Base-by-base conservation (phyloP, 2,797 vertebrate genomes). In the Chromis chromis region DNA sequence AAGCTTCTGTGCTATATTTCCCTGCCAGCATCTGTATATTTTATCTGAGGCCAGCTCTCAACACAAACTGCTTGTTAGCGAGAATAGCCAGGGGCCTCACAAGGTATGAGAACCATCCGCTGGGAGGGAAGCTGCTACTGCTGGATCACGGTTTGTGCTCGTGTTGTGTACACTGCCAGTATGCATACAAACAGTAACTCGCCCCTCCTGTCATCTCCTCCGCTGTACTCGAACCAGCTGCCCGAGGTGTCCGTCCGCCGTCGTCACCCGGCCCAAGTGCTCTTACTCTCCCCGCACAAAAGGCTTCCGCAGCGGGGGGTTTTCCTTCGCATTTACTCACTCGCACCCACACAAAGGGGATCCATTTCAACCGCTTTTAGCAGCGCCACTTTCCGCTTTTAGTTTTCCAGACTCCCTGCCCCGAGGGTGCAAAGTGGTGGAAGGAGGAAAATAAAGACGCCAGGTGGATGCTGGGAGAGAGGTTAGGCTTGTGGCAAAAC, bases 311-410 rank as follows among this genome's bases (percentile, higher is more conserved):
- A 70, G 79, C 36, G 70, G 82, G 81, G 21, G 48, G 21, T 6
- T 79, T 87, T 86, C 88, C 81, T 65, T 54, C n/a, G 57, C 64
- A 31, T 84, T 82, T 76, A 79, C 83, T 77, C 72, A 56, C 84
- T 81, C 33, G 16, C 74, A 59, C 87, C 82, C 88, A 83, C 86
- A 94, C 87, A 92, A 93, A 91, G 83, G 82, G 80, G 88, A 93
- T 91, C 85, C 81, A 91, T 93, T 94, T 90, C 93, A 91, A 33
- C 74, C 52, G 19, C 88, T 89, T 89, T 87, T 79, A 91, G 84
- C 85, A 64, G 70, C 49, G 28, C 83, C 80, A 78, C 89, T 89
- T 84, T 86, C 88, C 69, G 36, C 90, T 87, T 89, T 86, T 79
- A 88, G 87, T 33, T 76, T 73, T 76, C 71, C 69, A 60, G 80